Evolutionary conservation across 1,140 invertebrate genomes (phyloP).

Genomic region (Bombus affinis): DNA sequence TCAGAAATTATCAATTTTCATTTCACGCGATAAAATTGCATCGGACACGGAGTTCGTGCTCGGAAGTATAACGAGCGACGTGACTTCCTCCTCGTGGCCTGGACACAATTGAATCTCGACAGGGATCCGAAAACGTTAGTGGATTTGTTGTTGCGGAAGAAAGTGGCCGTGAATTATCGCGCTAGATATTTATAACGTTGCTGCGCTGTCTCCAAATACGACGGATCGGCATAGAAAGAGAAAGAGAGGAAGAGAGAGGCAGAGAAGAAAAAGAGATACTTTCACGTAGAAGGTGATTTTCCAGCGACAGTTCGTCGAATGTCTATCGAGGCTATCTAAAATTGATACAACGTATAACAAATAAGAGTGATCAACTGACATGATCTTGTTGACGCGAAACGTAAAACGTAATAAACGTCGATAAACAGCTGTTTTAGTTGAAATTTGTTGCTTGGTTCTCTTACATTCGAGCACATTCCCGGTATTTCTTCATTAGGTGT

Average conservation of each 20-base stretch:
- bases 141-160: conserved; percentile 3
- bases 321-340: too few relatives aligned
- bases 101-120: neutral
- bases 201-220: too few relatives aligned
- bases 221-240: too few relatives aligned
- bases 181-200: too few relatives aligned
- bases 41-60: conserved; percentile 1
- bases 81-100: neutral
- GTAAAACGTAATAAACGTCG: neutral
- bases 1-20: conserved; percentile 27
- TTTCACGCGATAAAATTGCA: neutral
- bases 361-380: too few relatives aligned
- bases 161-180: conserved; percentile 9
- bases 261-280: too few relatives aligned
- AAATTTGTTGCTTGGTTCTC: neutral
- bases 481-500: conserved; percentile 1
- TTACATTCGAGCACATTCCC: neutral
- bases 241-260: fast-evolving
- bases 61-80: conserved; percentile 13
- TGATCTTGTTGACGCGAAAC: neutral
- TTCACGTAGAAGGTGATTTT: too few relatives aligned
- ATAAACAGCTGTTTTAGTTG: neutral
- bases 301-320: too few relatives aligned
- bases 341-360: too few relatives aligned
- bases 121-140: neutral